Conservation (phyloP, 23 tunicate genomes). For the Aplidium turbinatum region DNA sequence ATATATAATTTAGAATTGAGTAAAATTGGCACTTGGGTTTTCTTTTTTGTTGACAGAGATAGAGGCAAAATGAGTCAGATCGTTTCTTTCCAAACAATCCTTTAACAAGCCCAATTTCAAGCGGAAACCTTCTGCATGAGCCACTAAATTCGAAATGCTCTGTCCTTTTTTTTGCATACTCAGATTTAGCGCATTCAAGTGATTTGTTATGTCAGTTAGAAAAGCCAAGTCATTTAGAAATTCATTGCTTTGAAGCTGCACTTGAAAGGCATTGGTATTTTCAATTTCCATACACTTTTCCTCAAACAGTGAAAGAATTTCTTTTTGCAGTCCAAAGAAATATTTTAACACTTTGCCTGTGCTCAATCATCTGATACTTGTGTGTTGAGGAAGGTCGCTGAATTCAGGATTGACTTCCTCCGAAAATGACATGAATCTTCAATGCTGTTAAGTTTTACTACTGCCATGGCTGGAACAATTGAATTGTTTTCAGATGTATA, state of each 20-base stretch:
- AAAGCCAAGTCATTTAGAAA: conserved; percentile 20
- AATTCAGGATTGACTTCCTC: too few relatives aligned
- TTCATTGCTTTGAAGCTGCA: conserved; percentile 22
- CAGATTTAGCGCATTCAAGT: conserved; percentile 42
- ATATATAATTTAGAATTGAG: conserved; percentile 15
- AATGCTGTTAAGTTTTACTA: too few relatives aligned
- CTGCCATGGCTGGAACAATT: too few relatives aligned
- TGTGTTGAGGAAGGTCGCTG: too few relatives aligned
- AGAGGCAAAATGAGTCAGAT: conserved; percentile 18
- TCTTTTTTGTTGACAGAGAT: conserved; percentile 17
- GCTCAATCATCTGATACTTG: conserved; percentile 17
- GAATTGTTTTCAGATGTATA: too few relatives aligned
- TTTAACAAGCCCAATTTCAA: conserved; percentile 12
- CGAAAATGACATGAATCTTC: too few relatives aligned
- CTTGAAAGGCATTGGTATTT: conserved; percentile 18
- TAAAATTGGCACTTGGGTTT: conserved; percentile 17
- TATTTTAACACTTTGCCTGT: conserved; percentile 19
- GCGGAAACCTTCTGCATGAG: conserved; percentile 35
- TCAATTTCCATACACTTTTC: conserved; percentile 14
- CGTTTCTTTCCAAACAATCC: conserved; percentile 21
- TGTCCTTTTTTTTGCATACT: conserved; percentile 32
- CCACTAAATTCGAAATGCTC: conserved; percentile 24
- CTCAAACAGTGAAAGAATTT: conserved; percentile 36
- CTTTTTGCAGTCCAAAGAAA: conserved; percentile 16
- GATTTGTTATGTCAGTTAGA: conserved; percentile 35